Percentiles rank a stretch among this genome's conserved stretches.
These are phyloP conservation scores for Lymantria dispar DNA, from an alignment of 2,888 invertebrate species.

Conservation along the genomic window DNA sequence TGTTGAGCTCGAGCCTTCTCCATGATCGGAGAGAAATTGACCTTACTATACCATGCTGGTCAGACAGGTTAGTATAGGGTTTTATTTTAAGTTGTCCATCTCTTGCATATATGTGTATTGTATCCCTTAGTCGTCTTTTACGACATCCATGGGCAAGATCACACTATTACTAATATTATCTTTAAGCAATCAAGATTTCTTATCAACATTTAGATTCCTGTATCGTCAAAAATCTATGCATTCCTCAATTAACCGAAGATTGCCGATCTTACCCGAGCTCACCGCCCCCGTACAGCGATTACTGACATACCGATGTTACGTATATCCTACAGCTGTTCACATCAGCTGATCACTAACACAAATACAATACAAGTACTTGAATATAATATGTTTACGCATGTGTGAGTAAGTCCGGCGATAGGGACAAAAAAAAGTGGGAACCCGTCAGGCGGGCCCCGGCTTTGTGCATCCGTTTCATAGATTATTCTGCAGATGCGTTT, in stretches of 20 bases:
- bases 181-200: conserved; percentile 1
- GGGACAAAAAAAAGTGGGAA: conserved; percentile 63
- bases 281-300: conserved; percentile 3
- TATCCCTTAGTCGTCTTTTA: too few relatives aligned
- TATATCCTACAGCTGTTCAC: conserved; percentile 55
- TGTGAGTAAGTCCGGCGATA: conserved; percentile 36
- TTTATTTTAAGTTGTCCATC: too few relatives aligned
- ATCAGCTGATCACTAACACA: conserved; percentile 67
- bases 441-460: conserved; percentile 60
- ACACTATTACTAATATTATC: background rate
- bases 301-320: conserved; percentile 36
- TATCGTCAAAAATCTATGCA: conserved; percentile 8
- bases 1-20: too few relatives aligned
- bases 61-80: too few relatives aligned
- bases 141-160: too few relatives aligned
- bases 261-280: conserved; percentile 9
- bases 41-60: too few relatives aligned
- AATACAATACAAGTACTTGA: conserved; percentile 17
- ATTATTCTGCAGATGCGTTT: conserved; percentile 9
- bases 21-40: too few relatives aligned
- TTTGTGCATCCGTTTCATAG: conserved; percentile 54
- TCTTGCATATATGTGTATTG: too few relatives aligned
- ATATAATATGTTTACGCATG: conserved; percentile 32
- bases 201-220: background rate
- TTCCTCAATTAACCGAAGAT: conserved; percentile 13